A percentile compares a stretch with the other conserved stretches of the same genome.
These are phyloP conservation scores for Cryptoblepharus egeriae DNA, from an alignment of 2,797 vertebrate genomes.

Conservation along the genomic window DNA sequence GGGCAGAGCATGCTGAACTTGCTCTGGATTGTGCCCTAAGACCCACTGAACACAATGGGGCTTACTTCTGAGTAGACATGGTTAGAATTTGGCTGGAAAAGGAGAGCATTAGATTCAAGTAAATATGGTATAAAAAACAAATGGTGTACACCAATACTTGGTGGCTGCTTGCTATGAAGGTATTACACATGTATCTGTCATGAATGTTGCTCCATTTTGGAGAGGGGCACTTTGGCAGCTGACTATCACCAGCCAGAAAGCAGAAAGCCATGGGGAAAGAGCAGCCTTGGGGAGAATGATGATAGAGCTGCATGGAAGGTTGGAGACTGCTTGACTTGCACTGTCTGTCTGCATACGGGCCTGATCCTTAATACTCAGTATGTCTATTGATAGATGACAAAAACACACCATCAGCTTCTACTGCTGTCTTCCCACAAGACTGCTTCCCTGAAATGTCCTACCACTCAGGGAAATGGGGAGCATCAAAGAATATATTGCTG, in stretches of 20 bases:
- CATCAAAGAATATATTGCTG: slow-evolving; percentile 5
- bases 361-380: neutral
- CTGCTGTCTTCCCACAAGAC: neutral
- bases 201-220: neutral
- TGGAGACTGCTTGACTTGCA: neutral
- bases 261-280: neutral
- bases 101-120: too few relatives aligned
- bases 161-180: neutral
- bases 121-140: too few relatives aligned
- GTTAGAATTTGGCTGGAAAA: too few relatives aligned
- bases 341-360: neutral
- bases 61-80: too few relatives aligned
- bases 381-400: neutral
- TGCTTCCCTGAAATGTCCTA: neutral
- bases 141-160: too few relatives aligned
- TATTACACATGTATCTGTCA: neutral
- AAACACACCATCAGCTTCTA: neutral
- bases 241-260: neutral
- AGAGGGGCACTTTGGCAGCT: neutral
- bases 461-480: neutral
- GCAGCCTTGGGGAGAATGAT: neutral
- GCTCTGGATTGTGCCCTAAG: too few relatives aligned
- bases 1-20: too few relatives aligned
- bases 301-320: neutral
- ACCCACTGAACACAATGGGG: too few relatives aligned